These are phyloP conservation scores for Crax fasciolata DNA, from an alignment of 2,797 vertebrate genomes.

Conservation along the genomic window DNA sequence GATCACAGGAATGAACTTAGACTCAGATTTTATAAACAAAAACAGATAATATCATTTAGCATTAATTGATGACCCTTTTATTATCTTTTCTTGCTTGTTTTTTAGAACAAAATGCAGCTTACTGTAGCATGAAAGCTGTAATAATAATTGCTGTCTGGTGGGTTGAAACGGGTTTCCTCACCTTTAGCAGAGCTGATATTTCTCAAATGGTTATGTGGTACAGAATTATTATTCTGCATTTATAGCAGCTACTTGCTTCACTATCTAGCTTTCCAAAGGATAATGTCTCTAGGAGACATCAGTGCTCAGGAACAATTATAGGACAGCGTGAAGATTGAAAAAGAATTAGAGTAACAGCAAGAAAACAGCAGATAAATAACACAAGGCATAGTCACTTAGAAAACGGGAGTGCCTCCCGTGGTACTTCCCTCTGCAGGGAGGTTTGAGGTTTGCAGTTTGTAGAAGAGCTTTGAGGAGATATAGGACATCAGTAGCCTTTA, in stretches of 20 bases:
- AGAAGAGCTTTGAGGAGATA: neutral
- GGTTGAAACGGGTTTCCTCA: conserved; percentile 29
- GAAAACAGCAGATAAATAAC: neutral
- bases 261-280: conserved; percentile 19
- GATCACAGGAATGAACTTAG: neutral
- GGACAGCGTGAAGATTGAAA: conserved; percentile 22
- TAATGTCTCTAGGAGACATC: neutral
- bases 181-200: conserved; percentile 28
- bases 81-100: conserved; percentile 41
- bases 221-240: conserved; percentile 16
- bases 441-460: neutral
- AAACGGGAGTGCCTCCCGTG: neutral
- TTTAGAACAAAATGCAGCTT: conserved; percentile 40
- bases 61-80: conserved; percentile 37
- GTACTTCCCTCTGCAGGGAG: no score
- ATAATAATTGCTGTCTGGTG: conserved; percentile 39
- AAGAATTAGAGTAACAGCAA: conserved; percentile 4
- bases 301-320: neutral
- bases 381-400: neutral
- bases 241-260: neutral
- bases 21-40: conserved; percentile 25
- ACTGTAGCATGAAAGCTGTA: neutral
- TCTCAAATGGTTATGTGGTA: neutral
- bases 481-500: neutral
- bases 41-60: neutral